These are phyloP conservation scores for Chironomus tepperi DNA, from an alignment of 1,140 invertebrate genomes.

Conservation along the genomic window DNA sequence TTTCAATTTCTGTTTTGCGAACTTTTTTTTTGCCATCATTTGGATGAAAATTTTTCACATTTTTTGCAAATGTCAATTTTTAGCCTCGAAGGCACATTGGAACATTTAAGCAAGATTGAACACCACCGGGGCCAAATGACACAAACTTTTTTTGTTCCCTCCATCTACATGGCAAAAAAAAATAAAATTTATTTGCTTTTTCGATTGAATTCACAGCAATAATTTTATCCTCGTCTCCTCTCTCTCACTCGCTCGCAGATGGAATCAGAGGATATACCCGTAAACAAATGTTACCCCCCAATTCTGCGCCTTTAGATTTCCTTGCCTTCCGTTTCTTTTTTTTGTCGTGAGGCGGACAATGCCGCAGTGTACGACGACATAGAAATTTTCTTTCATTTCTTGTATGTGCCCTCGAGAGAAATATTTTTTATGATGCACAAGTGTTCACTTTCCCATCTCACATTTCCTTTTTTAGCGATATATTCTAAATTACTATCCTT, in stretches of 20 bases:
- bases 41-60: background rate
- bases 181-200: background rate
- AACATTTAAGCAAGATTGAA: too few species aligned
- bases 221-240: background rate
- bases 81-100: background rate
- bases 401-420: background rate
- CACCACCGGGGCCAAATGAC: too few species aligned
- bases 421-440: conserved; percentile 18
- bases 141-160: too few species aligned
- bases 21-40: too few species aligned
- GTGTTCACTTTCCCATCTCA: conserved; percentile 21
- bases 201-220: background rate
- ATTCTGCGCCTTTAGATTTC: too few species aligned
- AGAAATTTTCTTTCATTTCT: background rate
- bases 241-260: background rate
- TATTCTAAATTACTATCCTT: background rate
- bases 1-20: background rate
- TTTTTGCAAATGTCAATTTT: conserved; percentile 9
- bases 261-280: background rate
- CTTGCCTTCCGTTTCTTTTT: too few species aligned
- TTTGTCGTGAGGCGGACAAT: background rate
- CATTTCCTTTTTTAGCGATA: background rate
- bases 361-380: background rate
- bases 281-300: background rate
- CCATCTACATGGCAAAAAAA: too few species aligned